phyloP scores from a whole-genome alignment of 1,140 invertebrate species.

The Bombus impatiens region DNA sequence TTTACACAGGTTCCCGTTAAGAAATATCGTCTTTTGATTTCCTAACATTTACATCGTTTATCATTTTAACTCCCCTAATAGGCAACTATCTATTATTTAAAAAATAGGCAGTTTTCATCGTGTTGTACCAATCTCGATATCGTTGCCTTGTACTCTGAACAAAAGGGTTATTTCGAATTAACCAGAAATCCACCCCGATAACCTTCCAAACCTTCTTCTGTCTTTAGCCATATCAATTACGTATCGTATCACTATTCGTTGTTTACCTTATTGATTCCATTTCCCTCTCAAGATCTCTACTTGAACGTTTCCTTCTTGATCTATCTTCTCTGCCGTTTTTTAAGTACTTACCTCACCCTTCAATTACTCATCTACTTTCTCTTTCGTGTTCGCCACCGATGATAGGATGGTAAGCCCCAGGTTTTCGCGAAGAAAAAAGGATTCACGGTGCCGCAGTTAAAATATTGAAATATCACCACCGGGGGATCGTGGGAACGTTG shows the following conservation, averaged over 20 bases:
- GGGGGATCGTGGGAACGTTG: conserved; percentile 17
- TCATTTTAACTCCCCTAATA: too few species aligned
- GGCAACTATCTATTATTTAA: too few species aligned
- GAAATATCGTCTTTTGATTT: too few species aligned
- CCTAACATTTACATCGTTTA: too few species aligned
- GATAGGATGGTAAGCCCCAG: background rate
- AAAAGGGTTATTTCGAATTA: conserved; percentile 51
- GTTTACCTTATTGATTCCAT: background rate
- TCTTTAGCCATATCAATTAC: background rate
- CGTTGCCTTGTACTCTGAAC: conserved; percentile 36
- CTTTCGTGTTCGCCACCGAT: background rate
- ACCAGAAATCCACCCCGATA: conserved; percentile 34
- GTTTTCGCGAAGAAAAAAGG: conserved; percentile 14
- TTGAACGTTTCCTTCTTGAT: background rate
- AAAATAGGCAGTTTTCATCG: too few species aligned
- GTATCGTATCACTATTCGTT: too few species aligned
- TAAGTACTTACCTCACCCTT: background rate
- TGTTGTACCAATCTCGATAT: conserved; percentile 47
- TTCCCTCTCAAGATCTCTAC: background rate
- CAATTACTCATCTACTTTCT: background rate
- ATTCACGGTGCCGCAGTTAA: conserved; percentile 12
- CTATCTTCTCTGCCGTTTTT: background rate
- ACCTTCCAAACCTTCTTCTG: background rate
- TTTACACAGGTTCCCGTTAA: too few species aligned
- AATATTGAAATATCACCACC: conserved; percentile 39